These are phyloP conservation scores for Uropetala carovei DNA, from an alignment of 2,888 invertebrate species.

Conservation along the genomic window DNA sequence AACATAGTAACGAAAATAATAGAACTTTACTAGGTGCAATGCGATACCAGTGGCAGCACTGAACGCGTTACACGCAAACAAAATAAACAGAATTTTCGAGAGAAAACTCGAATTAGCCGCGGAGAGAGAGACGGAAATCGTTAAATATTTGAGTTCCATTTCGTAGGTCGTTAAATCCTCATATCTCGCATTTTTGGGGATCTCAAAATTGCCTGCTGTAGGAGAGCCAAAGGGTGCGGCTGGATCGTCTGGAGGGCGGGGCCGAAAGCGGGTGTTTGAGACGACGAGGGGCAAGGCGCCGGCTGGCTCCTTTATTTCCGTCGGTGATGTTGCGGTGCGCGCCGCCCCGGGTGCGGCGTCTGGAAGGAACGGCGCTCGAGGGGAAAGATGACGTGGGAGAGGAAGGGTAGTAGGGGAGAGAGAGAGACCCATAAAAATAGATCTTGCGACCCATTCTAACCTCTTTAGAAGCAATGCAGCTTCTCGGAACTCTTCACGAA, in stretches of 20 bases:
- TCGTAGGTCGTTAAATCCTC: too few species aligned
- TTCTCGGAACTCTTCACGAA: neutral
- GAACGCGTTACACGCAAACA: too few species aligned
- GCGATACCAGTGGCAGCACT: too few species aligned
- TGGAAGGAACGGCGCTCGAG: neutral
- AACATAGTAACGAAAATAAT: too few species aligned
- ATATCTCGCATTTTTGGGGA: too few species aligned
- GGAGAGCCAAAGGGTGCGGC: neutral
- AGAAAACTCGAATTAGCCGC: too few species aligned
- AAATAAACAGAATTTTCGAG: too few species aligned
- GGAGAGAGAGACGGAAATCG: too few species aligned
- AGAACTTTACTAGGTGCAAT: too few species aligned
- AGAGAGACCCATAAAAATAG: constrained; percentile 28
- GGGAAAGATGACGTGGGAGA: neutral
- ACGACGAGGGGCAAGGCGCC: neutral
- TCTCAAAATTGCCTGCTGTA: neutral
- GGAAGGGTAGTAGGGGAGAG: too few species aligned
- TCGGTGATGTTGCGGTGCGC: constrained; percentile 23
- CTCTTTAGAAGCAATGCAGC: neutral
- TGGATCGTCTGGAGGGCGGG: neutral
- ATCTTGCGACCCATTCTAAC: constrained; percentile 5
- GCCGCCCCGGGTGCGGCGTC: constrained; percentile 17
- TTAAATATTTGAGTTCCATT: too few species aligned
- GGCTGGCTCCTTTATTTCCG: constrained; percentile 51
- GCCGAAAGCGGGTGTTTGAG: neutral